phyloP scores from a whole-genome alignment of 2,797 vertebrate genomes.

The Vipera latastei region DNA sequence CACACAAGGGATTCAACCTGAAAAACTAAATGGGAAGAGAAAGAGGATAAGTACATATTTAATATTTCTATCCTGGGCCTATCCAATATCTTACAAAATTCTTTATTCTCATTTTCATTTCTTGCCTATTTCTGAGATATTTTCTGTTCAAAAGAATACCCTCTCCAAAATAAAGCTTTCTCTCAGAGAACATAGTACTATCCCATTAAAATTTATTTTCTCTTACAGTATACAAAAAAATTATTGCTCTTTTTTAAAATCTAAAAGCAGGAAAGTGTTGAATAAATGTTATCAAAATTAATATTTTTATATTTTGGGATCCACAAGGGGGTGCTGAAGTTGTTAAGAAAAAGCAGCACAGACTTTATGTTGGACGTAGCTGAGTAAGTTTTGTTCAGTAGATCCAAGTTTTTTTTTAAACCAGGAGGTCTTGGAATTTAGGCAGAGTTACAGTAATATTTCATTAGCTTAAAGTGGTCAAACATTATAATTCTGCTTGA shows the following conservation, averaged over 20 bases:
- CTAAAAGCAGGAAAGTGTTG: not conserved
- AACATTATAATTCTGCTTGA: constrained; percentile 43
- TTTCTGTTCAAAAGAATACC: not conserved
- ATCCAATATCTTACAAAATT: not conserved
- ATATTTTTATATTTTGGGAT: constrained; percentile 1
- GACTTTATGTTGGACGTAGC: not conserved
- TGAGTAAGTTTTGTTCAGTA: not conserved
- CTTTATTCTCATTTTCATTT: not conserved
- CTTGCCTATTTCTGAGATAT: not conserved
- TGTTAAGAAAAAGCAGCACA: constrained; percentile 18
- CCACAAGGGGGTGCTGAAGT: constrained; percentile 70
- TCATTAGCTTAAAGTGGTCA: constrained; percentile 46
- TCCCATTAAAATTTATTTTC: not conserved
- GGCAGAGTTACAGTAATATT: constrained; percentile 43
- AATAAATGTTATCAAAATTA: not conserved
- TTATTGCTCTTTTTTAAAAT: not conserved
- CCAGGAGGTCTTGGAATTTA: not conserved
- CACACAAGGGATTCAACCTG: not conserved
- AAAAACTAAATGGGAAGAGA: not conserved
- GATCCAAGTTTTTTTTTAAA: not conserved
- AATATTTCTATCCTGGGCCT: not conserved
- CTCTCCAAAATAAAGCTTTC: not conserved
- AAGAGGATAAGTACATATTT: not conserved
- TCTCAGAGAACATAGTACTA: not conserved
- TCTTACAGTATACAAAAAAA: not conserved